Percentiles rank a stretch among this genome's conserved stretches.
Conservation (phyloP, 2,888 invertebrate species). For the Mesoligia furuncula region DNA sequence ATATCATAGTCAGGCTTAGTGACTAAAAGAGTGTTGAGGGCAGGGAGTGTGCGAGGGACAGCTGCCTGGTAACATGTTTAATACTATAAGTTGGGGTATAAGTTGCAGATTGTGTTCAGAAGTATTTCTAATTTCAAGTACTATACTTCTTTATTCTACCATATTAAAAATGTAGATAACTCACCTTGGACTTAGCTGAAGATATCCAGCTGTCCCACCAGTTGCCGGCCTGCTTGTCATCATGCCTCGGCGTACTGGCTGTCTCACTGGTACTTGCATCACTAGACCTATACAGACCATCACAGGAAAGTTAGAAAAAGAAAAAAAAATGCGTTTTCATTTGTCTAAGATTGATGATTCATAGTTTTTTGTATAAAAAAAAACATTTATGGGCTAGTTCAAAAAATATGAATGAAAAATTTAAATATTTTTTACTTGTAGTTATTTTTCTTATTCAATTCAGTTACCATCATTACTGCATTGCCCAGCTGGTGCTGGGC, state of each 20-base stretch:
- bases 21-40: background rate
- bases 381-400: background rate
- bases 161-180: background rate
- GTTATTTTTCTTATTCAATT: background rate
- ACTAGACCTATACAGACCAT: slow-evolving; percentile 67
- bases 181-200: slow-evolving; percentile 91
- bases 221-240: slow-evolving; percentile 80
- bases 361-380: too few relatives aligned
- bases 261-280: slow-evolving; percentile 78
- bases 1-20: background rate
- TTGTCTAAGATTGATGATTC: background rate
- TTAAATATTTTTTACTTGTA: background rate
- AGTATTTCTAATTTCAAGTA: background rate
- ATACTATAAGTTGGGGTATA: background rate
- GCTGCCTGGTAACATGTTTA: background rate
- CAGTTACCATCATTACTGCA: background rate
- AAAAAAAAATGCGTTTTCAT: background rate
- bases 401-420: background rate
- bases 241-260: slow-evolving; percentile 71
- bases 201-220: slow-evolving; percentile 92
- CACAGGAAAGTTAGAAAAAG: background rate
- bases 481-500: too few relatives aligned
- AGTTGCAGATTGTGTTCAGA: background rate
- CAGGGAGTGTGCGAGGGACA: background rate
- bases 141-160: background rate